A percentile compares a stretch with the other conserved stretches of the same genome.
These are phyloP conservation scores for Dendrocincla fuliginosa DNA, from an alignment of 2,797 vertebrate genomes.

Conservation along the genomic window DNA sequence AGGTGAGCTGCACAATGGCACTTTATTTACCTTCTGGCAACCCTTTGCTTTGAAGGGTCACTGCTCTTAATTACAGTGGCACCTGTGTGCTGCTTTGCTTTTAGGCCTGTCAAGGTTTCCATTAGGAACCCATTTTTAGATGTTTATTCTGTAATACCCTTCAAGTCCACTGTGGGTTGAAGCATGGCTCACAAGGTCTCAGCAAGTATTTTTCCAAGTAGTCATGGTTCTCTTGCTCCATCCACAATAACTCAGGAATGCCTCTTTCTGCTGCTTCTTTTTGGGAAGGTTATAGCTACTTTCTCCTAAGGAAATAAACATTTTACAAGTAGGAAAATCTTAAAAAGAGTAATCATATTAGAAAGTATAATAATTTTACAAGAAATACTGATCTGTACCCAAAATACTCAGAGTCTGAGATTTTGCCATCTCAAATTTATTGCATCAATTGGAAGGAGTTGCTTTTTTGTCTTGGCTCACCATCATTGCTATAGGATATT, in stretches of 20 bases:
- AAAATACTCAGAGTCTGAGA: not conserved
- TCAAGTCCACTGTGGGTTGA: not conserved
- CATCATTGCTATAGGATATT: not conserved
- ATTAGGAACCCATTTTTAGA: constrained; percentile 1
- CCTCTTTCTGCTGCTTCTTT: not conserved
- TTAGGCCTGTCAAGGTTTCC: constrained; percentile 28
- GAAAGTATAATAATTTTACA: not conserved
- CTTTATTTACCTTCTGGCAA: constrained; percentile 52
- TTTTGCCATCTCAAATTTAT: not conserved
- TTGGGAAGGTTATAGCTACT: not conserved
- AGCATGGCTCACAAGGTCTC: not conserved
- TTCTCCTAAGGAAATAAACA: not conserved
- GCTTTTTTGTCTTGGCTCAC: not conserved
- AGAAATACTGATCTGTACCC: not conserved
- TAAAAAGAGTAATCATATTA: not conserved
- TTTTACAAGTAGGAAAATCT: not conserved
- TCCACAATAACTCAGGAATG: not conserved
- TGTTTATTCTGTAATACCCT: not conserved
- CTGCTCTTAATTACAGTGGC: constrained; percentile 45
- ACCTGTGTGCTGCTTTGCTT: constrained; percentile 27
- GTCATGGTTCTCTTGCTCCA: not conserved
- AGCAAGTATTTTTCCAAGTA: not conserved
- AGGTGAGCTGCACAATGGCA: constrained; percentile 37
- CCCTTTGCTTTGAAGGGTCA: constrained; percentile 25
- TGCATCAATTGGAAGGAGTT: not conserved